phyloP scores from a whole-genome alignment of 2,797 vertebrate species.

The Amblyopsis hoosieri region DNA sequence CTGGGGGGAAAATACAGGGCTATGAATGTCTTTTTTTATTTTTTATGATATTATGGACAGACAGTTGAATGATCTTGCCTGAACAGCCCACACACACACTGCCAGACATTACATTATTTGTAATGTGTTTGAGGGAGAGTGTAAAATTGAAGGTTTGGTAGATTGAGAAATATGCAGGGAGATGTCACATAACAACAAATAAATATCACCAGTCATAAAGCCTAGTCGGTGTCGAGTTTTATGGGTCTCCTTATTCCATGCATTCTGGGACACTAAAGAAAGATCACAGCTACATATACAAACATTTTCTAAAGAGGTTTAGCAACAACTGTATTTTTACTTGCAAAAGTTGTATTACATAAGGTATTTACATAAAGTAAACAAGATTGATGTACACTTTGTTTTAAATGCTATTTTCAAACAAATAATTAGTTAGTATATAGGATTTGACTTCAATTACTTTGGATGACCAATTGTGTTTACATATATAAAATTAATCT shows the following conservation, averaged over 20 bases:
- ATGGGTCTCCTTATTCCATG: too few relatives aligned
- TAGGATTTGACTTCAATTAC: neutral
- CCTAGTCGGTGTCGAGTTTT: neutral
- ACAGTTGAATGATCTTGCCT: conserved; percentile 37
- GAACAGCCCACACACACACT: conserved; percentile 63
- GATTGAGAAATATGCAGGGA: conserved; percentile 19
- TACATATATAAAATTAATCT: too few relatives aligned
- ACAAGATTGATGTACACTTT: neutral
- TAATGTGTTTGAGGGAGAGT: conserved; percentile 60
- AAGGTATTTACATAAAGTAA: neutral
- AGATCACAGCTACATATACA: neutral
- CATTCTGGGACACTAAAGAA: too few relatives aligned
- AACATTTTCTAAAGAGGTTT: neutral
- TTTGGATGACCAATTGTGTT: too few relatives aligned
- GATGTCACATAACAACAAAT: conserved; percentile 3
- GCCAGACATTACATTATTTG: conserved; percentile 21
- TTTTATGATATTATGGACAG: conserved; percentile 22
- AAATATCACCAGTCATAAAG: conserved; percentile 4
- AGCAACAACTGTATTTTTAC: neutral
- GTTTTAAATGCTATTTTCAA: too few relatives aligned
- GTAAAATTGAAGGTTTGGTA: conserved; percentile 50
- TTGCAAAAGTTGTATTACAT: neutral
- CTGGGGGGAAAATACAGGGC: neutral
- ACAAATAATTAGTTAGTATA: too few relatives aligned
- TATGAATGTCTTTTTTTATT: too few relatives aligned